These are phyloP conservation scores for Asobara japonica DNA, from an alignment of 1,140 invertebrate species.

Conservation along the genomic window DNA sequence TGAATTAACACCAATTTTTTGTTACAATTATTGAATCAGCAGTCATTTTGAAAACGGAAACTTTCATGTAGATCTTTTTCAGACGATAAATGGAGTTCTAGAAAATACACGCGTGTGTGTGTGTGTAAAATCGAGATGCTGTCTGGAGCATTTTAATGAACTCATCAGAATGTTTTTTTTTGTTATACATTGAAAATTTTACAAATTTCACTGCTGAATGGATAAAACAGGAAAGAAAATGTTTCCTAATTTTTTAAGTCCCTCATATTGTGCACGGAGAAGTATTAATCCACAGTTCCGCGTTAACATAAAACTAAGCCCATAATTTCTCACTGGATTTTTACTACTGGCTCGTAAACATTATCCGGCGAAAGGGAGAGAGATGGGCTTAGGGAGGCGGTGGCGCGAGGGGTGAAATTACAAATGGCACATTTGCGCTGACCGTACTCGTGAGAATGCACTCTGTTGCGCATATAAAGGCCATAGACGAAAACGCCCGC, in stretches of 20 bases:
- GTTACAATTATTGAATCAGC: too few relatives aligned
- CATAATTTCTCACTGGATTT: conserved; percentile 32
- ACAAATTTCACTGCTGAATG: too few relatives aligned
- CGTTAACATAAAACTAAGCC: conserved; percentile 31
- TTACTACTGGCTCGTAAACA: conserved; percentile 21
- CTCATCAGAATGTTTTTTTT: too few relatives aligned
- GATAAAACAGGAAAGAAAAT: too few relatives aligned
- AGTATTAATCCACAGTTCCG: not conserved
- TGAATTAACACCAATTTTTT: too few relatives aligned
- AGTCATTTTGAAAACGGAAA: too few relatives aligned
- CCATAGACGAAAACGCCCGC: not conserved
- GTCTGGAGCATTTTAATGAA: too few relatives aligned
- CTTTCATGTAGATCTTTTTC: too few relatives aligned
- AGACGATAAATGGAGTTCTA: too few relatives aligned
- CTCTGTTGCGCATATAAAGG: conserved; percentile 13
- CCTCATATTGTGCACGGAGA: not conserved
- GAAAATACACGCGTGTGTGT: too few relatives aligned
- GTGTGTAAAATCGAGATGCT: too few relatives aligned
- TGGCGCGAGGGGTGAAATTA: conserved; percentile 17
- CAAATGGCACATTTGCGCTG: conserved; percentile 32
- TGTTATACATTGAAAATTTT: too few relatives aligned
- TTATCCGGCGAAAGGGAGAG: conserved; percentile 1
- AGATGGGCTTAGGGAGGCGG: not conserved
- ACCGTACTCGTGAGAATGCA: conserved; percentile 21
- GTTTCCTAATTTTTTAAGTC: not conserved